These are phyloP conservation scores for Eublepharis macularius DNA, from an alignment of 2,113 vertebrate genomes.

Conservation along the genomic window DNA sequence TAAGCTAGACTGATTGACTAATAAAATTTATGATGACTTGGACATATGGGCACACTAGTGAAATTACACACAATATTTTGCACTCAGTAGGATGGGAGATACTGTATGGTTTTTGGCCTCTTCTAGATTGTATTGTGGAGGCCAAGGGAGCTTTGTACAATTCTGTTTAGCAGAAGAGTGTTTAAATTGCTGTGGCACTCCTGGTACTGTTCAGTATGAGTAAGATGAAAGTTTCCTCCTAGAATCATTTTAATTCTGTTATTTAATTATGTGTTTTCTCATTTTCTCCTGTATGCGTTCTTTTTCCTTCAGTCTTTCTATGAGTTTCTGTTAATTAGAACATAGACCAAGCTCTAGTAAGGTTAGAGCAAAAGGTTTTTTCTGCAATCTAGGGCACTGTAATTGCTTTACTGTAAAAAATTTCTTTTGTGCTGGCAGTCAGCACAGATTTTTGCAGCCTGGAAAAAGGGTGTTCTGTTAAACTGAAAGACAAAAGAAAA, in stretches of 20 bases:
- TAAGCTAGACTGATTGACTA: background rate
- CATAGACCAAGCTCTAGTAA: background rate
- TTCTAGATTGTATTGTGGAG: background rate
- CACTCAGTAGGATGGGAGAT: no score
- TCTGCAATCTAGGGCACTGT: constrained; percentile 21
- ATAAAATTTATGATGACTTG: background rate
- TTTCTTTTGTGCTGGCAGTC: constrained; percentile 7
- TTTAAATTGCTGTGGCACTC: background rate
- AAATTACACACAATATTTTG: background rate
- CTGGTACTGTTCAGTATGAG: background rate
- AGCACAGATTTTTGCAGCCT: background rate
- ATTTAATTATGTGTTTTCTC: background rate
- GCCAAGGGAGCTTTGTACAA: background rate
- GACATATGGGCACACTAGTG: background rate
- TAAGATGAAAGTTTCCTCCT: background rate
- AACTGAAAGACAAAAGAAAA: background rate
- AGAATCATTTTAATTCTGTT: background rate
- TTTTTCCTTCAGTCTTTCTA: background rate
- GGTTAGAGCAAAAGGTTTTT: background rate
- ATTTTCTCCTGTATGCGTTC: background rate
- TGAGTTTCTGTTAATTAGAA: background rate
- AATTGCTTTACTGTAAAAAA: constrained; percentile 26
- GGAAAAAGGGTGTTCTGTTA: background rate
- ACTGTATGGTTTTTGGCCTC: background rate
- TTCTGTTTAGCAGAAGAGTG: background rate